phyloP scores from a whole-genome alignment of 2,797 vertebrate genomes.

The Florisuga fusca region DNA sequence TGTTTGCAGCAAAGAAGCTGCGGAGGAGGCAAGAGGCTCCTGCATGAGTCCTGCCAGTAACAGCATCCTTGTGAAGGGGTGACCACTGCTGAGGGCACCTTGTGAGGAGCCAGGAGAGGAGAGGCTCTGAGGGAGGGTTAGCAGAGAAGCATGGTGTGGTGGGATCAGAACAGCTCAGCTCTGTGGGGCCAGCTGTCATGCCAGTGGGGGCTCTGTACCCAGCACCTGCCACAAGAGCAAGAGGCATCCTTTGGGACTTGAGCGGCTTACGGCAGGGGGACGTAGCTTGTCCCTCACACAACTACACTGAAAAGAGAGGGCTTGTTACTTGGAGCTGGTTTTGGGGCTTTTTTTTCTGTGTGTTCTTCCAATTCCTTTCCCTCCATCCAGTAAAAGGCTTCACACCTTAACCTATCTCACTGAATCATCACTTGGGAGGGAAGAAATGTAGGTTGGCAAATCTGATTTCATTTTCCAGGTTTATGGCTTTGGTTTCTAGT shows the following conservation, averaged over 20 bases:
- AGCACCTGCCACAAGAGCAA: not conserved
- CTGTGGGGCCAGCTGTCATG: accelerated
- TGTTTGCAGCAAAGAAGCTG: not conserved
- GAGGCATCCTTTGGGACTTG: not conserved
- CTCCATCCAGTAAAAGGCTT: not conserved
- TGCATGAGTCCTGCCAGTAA: accelerated
- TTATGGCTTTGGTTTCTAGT: not conserved
- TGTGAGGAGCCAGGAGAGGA: accelerated
- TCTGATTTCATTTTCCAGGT: not conserved
- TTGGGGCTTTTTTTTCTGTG: not conserved
- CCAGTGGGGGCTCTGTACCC: not conserved
- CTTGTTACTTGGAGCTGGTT: not conserved
- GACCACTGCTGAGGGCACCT: not conserved
- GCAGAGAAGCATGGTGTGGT: not conserved
- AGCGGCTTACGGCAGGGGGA: not conserved
- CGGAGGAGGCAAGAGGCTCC: not conserved
- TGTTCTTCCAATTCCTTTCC: not conserved
- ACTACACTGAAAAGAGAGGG: not conserved
- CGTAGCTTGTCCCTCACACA: not conserved
- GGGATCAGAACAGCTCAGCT: not conserved
- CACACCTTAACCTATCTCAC: not conserved
- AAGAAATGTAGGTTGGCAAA: not conserved
- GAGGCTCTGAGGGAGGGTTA: not conserved
- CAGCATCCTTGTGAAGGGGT: not conserved
- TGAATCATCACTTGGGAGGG: not conserved